Evolutionary conservation across 2,888 invertebrate species (phyloP), one percentile per base, ranked within the genome.

Genomic region (Dryococelus australis): DNA sequence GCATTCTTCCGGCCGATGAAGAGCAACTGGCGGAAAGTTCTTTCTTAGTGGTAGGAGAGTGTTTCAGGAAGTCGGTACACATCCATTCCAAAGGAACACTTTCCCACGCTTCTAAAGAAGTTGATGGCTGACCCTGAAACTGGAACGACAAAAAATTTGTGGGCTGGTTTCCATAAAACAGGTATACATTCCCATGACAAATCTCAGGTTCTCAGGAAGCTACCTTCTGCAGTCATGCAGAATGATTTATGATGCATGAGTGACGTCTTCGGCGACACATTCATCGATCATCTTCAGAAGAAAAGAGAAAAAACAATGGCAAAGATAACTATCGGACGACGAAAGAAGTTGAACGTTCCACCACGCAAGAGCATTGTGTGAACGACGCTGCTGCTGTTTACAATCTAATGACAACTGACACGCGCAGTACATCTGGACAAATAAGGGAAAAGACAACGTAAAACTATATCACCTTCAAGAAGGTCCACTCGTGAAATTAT

Each of bases 101-200:
- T 65, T 65, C 65, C 65, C 10, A 65, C 16, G 20, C 65, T 16
- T 24, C 65, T 16, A 65, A 65, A 65, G 65, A 65, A 16, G 65
- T 65, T 65, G 10, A 65, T 65, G 13, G 65, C 20, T 20, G 65
- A 8, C 65, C 24, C 16, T 20, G n/a, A n/a, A 65, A 65, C 20
- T 16, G 65, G 65, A 65, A 65, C 65, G 16, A 24, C 65, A 65
- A 13, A 16, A 65, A 65, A 65, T 65, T 9, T 65, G 65, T 16
- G 65, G 65, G 65, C 65, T 65, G 65, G 65, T 65, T 65, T 65
- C 65, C 65, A 16, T 13, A 65, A 65, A 65, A 65, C 65, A 65
- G 65, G 10, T 24, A 20, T 65, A 65, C 24, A 65, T n/a, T 12
- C 65, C 65, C 65, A 12, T 65, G 65, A 65, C 65, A 65, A 65